These are phyloP conservation scores for Chaenocephalus aceratus DNA, from an alignment of 2,113 vertebrate species.

Conservation along the genomic window DNA sequence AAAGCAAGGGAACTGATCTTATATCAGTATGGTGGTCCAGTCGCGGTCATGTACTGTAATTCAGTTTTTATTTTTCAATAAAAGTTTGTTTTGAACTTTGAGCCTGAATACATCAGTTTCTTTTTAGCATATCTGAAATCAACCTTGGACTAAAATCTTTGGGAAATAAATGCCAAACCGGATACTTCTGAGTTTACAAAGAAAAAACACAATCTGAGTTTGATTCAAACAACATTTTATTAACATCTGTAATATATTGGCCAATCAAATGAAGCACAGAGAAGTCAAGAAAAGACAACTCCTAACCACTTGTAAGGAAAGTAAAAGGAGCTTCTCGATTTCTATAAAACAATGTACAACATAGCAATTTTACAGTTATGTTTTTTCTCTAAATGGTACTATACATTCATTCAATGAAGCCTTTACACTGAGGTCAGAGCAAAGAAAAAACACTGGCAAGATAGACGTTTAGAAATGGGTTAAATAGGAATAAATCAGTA, in stretches of 20 bases:
- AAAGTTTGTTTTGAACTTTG: slow-evolving; percentile 67
- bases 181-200: not conserved
- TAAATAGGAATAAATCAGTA: slow-evolving; percentile 1
- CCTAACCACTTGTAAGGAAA: slow-evolving; percentile 28
- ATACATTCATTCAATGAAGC: slow-evolving; percentile 73
- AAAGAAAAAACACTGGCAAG: slow-evolving; percentile 54
- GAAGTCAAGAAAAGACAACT: slow-evolving; percentile 50
- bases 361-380: slow-evolving; percentile 3
- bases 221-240: slow-evolving; percentile 72
- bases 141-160: not conserved
- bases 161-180: too few species aligned
- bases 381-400: slow-evolving; percentile 31
- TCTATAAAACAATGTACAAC: slow-evolving; percentile 44
- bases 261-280: slow-evolving; percentile 48
- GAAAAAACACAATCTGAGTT: not conserved
- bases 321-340: slow-evolving; percentile 31
- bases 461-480: slow-evolving; percentile 26
- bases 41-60: slow-evolving; percentile 61
- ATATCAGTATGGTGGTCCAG: slow-evolving; percentile 41
- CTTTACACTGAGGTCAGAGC: slow-evolving; percentile 40
- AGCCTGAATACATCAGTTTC: not conserved
- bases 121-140: not conserved
- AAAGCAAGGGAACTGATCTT: slow-evolving; percentile 32
- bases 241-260: slow-evolving; percentile 61
- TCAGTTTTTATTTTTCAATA: slow-evolving; percentile 63